Conservation (phyloP, 2,113 vertebrate genomes). For the Colinus virginianus region DNA sequence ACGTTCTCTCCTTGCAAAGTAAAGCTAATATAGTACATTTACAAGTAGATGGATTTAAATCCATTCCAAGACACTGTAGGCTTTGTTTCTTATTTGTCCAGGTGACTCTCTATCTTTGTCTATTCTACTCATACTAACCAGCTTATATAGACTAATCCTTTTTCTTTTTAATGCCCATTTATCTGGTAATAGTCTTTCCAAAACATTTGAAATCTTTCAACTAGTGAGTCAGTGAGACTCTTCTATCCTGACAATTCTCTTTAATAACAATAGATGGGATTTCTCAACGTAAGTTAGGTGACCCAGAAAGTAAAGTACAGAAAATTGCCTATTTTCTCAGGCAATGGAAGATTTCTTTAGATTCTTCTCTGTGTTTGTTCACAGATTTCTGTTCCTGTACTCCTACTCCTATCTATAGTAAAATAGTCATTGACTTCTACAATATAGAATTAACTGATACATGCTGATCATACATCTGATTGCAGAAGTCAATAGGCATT, state of each 20-base stretch:
- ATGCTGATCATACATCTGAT: not conserved
- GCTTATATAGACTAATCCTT: not conserved
- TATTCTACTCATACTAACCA: not conserved
- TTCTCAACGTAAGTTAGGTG: not conserved
- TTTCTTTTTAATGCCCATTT: not conserved
- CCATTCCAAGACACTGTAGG: not conserved
- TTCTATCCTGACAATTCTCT: not conserved
- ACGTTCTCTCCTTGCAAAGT: not conserved
- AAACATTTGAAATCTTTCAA: not conserved
- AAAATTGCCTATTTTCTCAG: not conserved
- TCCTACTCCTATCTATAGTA: not conserved
- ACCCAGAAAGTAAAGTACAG: not conserved
- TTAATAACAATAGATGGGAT: not conserved
- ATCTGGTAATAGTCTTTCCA: not conserved
- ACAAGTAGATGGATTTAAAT: not conserved
- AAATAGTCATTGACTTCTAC: not conserved
- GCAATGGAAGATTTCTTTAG: not conserved
- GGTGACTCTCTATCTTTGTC: not conserved
- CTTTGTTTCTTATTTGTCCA: not conserved
- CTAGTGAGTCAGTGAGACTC: not conserved
- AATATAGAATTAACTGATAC: not conserved
- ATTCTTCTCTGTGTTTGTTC: not conserved
- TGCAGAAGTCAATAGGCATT: not conserved
- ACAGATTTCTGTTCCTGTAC: no score
- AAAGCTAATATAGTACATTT: not conserved